Evolutionary conservation across 2,113 vertebrate genomes (phyloP).

Genomic region (Tympanuchus pallidicinctus): DNA sequence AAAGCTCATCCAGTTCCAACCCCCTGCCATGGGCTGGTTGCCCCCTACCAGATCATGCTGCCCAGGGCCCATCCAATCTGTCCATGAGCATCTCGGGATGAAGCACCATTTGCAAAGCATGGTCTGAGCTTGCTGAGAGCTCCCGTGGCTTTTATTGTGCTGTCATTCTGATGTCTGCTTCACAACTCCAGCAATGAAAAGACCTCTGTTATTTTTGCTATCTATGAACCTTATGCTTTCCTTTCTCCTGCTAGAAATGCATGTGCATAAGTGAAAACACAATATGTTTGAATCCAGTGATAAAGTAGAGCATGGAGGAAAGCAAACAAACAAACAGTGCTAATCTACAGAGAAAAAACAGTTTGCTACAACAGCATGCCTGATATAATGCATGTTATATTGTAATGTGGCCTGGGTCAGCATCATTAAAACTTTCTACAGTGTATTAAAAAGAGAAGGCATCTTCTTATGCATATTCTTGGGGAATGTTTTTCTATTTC

Average conservation of each 20-base stretch:
- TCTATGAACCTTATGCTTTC: neutral
- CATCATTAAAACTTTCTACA: constrained; percentile 26
- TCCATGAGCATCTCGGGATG: no score
- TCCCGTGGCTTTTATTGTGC: neutral
- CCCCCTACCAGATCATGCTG: no score
- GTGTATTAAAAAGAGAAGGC: neutral
- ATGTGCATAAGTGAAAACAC: neutral
- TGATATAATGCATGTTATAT: neutral
- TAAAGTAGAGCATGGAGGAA: neutral
- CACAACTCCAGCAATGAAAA: neutral
- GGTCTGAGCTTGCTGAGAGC: neutral
- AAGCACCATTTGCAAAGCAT: neutral
- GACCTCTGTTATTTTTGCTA: neutral
- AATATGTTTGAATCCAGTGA: neutral
- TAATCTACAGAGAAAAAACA: neutral
- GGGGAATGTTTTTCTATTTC: constrained; percentile 60
- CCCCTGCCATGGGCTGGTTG: no score
- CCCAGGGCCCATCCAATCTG: no score
- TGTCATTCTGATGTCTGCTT: neutral
- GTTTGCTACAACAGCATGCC: neutral
- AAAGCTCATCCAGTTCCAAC: no score
- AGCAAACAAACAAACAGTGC: neutral
- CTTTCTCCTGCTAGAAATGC: neutral
- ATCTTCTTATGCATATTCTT: constrained; percentile 40
- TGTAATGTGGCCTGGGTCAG: neutral